Evolutionary conservation across 2,113 vertebrate species (phyloP), one percentile per base, ranked within the genome.

Genomic region (Rhinichthys klamathensis): DNA sequence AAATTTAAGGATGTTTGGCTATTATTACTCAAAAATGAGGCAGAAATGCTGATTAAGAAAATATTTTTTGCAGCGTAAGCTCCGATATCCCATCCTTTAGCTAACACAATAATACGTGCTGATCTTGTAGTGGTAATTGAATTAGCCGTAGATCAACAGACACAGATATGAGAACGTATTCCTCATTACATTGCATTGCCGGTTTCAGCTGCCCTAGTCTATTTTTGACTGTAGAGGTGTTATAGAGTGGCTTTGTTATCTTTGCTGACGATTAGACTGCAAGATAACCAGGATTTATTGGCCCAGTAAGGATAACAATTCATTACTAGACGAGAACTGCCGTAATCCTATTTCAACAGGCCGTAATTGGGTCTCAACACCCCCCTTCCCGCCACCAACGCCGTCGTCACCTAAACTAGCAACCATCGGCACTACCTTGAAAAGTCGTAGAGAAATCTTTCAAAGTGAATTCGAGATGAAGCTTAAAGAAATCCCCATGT

Each of bases 241-340:
- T 51, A 75, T 12, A 60, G 18, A 79, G 85, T 49, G 56, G 30
- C 51, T 75, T 41, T 23, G 5, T 44, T 85, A 85, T 89, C 60
- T 86, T 73, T 65, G 49, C 35, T 58, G 51, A 12, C 49, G 78
- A 87, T 86, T 81, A 78, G 44, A 61, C 44, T 25, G 32, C 12
- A 63, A 78, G 76, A 86, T 89, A 86, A 86, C 81, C 25, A 44
- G 70, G 81, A 87, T 87, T 89, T 87, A 87, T 86, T 86, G 83
- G 56, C 75, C 83, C 46, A 80, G 70, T 54, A 87, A 46, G 56
- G 61, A 58, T 81, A 58, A 67, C 77, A 78, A 86, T 86, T 84
- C 79, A 87, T 89, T 87, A 85, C 67, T 65, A 85, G 81, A 21
- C 3, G 38, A 81, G 70, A 44, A 46, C 25, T 61, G 61, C 61